Evolutionary conservation across 2,113 vertebrate species (phyloP).

Genomic region (Alces alces): DNA sequence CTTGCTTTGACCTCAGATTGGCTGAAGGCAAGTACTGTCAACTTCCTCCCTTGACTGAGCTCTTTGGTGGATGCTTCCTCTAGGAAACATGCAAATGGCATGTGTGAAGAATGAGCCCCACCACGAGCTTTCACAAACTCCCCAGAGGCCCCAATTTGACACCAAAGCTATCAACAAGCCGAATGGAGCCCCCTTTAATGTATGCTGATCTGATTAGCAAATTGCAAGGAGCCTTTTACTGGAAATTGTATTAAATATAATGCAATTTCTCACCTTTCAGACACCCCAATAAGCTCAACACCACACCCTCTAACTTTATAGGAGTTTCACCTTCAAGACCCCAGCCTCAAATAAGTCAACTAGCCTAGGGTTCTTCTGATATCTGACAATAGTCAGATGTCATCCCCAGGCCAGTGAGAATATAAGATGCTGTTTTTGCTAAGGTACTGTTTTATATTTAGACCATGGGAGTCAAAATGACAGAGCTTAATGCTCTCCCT

Average conservation of each 20-base stretch:
- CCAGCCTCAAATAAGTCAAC: background rate
- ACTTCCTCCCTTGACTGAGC: slow-evolving; percentile 74
- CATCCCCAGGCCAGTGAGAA: rapidly evolving
- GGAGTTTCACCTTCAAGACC: background rate
- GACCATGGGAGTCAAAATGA: background rate
- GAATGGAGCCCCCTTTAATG: slow-evolving; percentile 80
- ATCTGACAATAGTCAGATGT: background rate
- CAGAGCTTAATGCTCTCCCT: background rate
- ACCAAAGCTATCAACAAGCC: slow-evolving; percentile 84
- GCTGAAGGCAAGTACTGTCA: slow-evolving; percentile 70
- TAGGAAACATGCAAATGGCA: slow-evolving; percentile 70
- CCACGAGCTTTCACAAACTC: slow-evolving; percentile 53
- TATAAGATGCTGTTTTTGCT: background rate
- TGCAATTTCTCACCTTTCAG: slow-evolving; percentile 67
- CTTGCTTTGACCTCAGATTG: slow-evolving; percentile 50
- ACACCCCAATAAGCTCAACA: slow-evolving; percentile 15
- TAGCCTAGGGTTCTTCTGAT: background rate
- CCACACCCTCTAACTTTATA: slow-evolving; percentile 32
- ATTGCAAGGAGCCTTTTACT: slow-evolving; percentile 77
- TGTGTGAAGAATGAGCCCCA: slow-evolving; percentile 80
- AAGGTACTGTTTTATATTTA: background rate
- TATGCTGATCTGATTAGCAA: slow-evolving; percentile 87
- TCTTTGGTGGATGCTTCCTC: slow-evolving; percentile 63
- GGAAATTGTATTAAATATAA: slow-evolving; percentile 54
- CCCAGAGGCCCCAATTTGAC: slow-evolving; percentile 83